Evolutionary conservation across 2,797 vertebrate species (phyloP), one percentile per base, ranked within the genome.

Genomic region (Gymnothorax javanicus): DNA sequence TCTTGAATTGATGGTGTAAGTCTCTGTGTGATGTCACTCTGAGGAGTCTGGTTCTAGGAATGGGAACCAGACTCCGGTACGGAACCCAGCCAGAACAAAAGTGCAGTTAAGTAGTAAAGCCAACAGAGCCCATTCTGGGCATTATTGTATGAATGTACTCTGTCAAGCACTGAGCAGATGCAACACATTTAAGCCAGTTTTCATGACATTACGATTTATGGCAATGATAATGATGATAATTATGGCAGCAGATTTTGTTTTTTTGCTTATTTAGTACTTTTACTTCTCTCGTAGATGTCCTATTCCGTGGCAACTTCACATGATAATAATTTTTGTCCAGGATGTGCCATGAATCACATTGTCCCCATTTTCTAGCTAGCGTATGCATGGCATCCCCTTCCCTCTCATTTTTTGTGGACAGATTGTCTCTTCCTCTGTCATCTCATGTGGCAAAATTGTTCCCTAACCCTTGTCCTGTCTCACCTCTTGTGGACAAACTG

Each of bases 61-160:
- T 67, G 77, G 60, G 60, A 82, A 60, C 23, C 58, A 12, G 56
- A 43, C 62, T 52, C 67, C 50, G 7, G 9, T 58, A 23, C 79
- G 86, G 54, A 60, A 58, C 13, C 79, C 79, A 60, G 60, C 86
- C 79, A 86, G 86, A 86, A 86, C 86, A 86, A 83, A 86, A 58
- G 79, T 79, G 79, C 71, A 54, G 67, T 52, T 86, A 79, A 82
- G 77, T 79, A 59, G 77, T 15, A 67, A 69, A 62, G 54, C 59
- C 25, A 64, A 58, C 86, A 82, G 86, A 67, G 52, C 23, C 15
- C 62, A 71, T 86, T 71, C 83, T 62, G 17, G 67, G 57, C 81
- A 83, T 82, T 67, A 60, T 54, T n/a, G 33, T 56, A 27, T 6
- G 12, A 75, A n/a, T 12, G 60, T 57, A 23, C 54, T 23, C 77